Conservation (phyloP, 2,797 vertebrate species). For the Sebastes nivosus region DNA sequence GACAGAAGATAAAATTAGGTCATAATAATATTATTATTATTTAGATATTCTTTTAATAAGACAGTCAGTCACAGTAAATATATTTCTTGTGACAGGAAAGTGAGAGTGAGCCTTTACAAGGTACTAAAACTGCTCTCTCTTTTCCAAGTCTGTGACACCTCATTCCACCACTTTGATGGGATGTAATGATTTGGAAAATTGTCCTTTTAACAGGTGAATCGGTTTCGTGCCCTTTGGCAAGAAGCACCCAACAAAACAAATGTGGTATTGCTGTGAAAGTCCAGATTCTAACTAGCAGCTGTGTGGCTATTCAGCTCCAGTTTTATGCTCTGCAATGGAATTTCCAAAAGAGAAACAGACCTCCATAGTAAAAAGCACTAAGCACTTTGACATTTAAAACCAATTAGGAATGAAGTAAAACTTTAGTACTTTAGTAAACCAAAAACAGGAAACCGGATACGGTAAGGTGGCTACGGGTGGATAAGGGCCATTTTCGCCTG, state of each 20-base stretch:
- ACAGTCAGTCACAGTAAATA: background rate
- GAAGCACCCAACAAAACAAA: background rate
- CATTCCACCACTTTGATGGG: background rate
- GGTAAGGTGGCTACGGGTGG: background rate
- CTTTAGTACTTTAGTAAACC: slow-evolving; percentile 17
- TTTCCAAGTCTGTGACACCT: background rate
- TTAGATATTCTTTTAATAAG: background rate
- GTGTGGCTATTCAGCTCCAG: background rate
- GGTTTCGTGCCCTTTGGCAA: background rate
- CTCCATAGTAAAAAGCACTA: slow-evolving; percentile 28
- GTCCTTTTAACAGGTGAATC: background rate
- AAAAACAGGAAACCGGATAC: background rate
- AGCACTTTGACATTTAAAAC: slow-evolving; percentile 46
- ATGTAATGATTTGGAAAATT: background rate
- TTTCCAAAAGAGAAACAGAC: slow-evolving; percentile 44
- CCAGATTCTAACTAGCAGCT: background rate
- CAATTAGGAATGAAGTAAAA: slow-evolving; percentile 40
- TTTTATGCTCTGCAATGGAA: background rate
- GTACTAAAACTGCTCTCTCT: background rate
- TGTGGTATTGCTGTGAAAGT: background rate
- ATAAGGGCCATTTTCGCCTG: background rate
- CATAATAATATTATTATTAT: background rate
- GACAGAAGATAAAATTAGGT: slow-evolving; percentile 5
- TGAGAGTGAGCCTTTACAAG: background rate
- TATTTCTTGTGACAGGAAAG: background rate